Evolutionary conservation across 2,888 invertebrate genomes (phyloP).

Genomic region (Boloria euphrosyne): DNA sequence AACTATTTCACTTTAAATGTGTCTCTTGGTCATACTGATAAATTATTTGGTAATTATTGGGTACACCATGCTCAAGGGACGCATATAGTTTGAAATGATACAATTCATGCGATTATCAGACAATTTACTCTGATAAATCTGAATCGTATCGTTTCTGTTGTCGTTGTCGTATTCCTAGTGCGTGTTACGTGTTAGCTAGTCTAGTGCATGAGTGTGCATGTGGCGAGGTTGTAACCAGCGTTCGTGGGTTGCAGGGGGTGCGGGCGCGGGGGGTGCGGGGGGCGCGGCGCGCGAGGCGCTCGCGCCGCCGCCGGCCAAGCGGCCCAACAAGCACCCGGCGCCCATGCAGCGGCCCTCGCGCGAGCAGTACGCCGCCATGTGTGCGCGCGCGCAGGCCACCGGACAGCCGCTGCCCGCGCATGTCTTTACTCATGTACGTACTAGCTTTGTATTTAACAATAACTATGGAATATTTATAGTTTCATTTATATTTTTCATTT

Average conservation of each 20-base stretch:
- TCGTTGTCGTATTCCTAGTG: too few relatives aligned
- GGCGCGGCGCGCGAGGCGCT: slow-evolving; percentile 56
- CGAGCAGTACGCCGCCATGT: slow-evolving; percentile 88
- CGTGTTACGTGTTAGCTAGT: too few relatives aligned
- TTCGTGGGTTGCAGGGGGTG: slow-evolving; percentile 45
- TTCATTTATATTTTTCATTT: too few relatives aligned
- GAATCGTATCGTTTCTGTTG: slow-evolving; percentile 21
- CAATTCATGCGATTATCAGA: slow-evolving; percentile 3
- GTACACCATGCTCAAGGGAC: slow-evolving; percentile 4
- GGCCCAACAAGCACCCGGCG: slow-evolving; percentile 89
- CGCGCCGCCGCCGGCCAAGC: slow-evolving; percentile 89
- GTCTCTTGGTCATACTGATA: slow-evolving; percentile 5
- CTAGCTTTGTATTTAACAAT: too few relatives aligned
- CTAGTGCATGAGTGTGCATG: too few relatives aligned
- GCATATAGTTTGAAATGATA: slow-evolving; percentile 15
- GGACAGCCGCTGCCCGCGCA: slow-evolving; percentile 87
- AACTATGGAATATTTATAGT: too few relatives aligned
- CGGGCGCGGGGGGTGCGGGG: slow-evolving; percentile 51
- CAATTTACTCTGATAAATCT: slow-evolving; percentile 2
- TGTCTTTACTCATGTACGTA: slow-evolving; percentile 83
- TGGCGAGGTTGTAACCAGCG: too few relatives aligned
- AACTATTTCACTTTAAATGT: background rate
- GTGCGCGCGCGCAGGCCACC: slow-evolving; percentile 85
- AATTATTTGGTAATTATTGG: too few relatives aligned
- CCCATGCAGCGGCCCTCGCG: slow-evolving; percentile 86